Evolutionary conservation across 2,888 invertebrate species (phyloP), one percentile per base, ranked within the genome.

Genomic region (Oscheius onirici): DNA sequence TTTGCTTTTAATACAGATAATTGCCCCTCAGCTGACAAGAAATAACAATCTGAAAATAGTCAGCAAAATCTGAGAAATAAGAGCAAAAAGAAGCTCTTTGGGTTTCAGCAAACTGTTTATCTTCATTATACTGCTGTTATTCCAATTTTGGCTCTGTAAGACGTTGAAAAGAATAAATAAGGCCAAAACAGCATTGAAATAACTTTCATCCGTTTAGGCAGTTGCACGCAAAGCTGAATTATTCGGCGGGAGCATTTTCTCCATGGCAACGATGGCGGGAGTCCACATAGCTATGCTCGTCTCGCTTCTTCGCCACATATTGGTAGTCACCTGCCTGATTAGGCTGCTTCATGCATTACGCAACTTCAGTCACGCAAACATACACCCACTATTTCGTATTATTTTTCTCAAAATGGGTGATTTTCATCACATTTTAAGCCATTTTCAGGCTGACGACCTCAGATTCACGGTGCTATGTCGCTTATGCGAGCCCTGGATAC

Each of bases 401-500:
- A 34, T 34, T 34, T 8, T 34, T 34, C 8, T 34, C 3, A 34
- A 34, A 34, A 34, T 34, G 34, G 34, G 34, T 34, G 34, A 6
- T 8, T 0, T 6, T 34, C n/a, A n/a, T 6, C 28, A 26, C 55
- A 55, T 24, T 55, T 2, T 13, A 55, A 15, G 55, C 13, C 43
- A 58, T 34, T 34, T 34, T 34, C 34, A 34, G 34, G 34, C 34
- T 34, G 34, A 17, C 41, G 34, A 34, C 40, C 11, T 43, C 43
- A 43, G 8, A 43, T 43, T 11, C 20, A 3, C 20, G 46, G 20
- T n/a, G 40, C 20, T 40, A 51, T 72, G 60, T 70, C 72, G n/a
- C 65, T 75, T 15, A 73, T 73, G 41, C 41, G 60, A 20, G 75
- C 75, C 5, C 44, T 77, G n/a, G 77, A 77, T 60, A 51, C 52